phyloP scores from a whole-genome alignment of 2,888 invertebrate genomes.

The Cyclophora albipunctata region DNA sequence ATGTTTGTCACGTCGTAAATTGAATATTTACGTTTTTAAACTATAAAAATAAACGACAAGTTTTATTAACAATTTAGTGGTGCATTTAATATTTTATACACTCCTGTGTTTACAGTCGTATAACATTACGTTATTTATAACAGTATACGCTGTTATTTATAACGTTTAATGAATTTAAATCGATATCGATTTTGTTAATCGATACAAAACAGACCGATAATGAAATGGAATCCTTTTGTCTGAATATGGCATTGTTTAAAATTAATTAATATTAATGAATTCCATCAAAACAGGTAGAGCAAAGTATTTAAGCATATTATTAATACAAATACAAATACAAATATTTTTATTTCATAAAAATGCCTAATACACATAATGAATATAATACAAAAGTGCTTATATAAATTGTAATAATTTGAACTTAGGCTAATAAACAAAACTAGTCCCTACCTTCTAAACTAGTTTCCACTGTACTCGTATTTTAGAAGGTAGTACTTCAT shows the following conservation, averaged over 20 bases:
- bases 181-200: conserved; percentile 3
- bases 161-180: conserved; percentile 6
- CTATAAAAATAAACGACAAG: conserved; percentile 29
- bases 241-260: conserved; percentile 30
- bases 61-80: conserved; percentile 38
- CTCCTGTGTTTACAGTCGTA: conserved; percentile 7
- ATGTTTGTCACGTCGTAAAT: conserved; percentile 62
- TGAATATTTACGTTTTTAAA: conserved; percentile 39
- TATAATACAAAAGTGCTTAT: no score
- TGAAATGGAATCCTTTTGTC: conserved; percentile 21
- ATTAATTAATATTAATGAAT: conserved; percentile 22
- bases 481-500: no score
- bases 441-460: no score
- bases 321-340: no score
- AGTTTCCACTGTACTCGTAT: no score
- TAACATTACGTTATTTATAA: conserved; percentile 2
- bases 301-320: no score
- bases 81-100: conserved; percentile 11
- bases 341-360: no score
- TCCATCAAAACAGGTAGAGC: neutral
- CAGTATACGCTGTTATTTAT: conserved; percentile 14
- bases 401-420: no score
- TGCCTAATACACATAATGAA: no score
- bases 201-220: conserved; percentile 22
- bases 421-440: no score